Percentiles rank a stretch among this genome's conserved stretches.
phyloP scores from a whole-genome alignment of 2,797 vertebrate genomes.

The Coendou prehensilis region DNA sequence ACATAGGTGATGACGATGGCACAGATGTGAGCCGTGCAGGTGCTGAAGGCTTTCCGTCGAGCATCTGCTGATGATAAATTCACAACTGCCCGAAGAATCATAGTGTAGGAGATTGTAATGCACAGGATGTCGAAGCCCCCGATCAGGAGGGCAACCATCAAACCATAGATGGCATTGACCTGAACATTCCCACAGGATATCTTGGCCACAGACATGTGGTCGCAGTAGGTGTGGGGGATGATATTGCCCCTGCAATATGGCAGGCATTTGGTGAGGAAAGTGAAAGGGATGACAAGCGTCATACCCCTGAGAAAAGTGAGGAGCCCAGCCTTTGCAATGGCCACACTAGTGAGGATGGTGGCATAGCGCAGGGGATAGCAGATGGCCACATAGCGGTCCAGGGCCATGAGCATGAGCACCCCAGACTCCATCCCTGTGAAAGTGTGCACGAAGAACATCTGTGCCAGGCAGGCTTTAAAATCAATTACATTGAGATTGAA shows the following conservation, averaged over 20 bases:
- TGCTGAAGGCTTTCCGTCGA: slow-evolving; percentile 75
- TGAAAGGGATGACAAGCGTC: slow-evolving; percentile 76
- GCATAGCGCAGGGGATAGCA: slow-evolving; percentile 87
- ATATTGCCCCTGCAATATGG: slow-evolving; percentile 82
- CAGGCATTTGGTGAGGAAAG: slow-evolving; percentile 82
- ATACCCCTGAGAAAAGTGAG: slow-evolving; percentile 83
- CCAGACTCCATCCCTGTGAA: slow-evolving; percentile 89
- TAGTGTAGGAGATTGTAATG: slow-evolving; percentile 69
- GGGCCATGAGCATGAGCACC: slow-evolving; percentile 89
- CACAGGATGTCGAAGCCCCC: slow-evolving; percentile 79
- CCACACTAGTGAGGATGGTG: slow-evolving; percentile 87
- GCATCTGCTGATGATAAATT: slow-evolving; percentile 72
- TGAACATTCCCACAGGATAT: slow-evolving; percentile 74
- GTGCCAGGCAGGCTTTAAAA: slow-evolving; percentile 87
- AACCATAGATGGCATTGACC: slow-evolving; percentile 71
- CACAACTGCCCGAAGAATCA: slow-evolving; percentile 69
- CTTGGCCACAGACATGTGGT: slow-evolving; percentile 81
- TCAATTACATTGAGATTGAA: slow-evolving; percentile 85
- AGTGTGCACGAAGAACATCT: slow-evolving; percentile 89
- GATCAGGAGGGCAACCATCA: slow-evolving; percentile 71
- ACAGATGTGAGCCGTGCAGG: slow-evolving; percentile 73
- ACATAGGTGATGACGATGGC: slow-evolving; percentile 77
- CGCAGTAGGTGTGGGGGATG: slow-evolving; percentile 79
- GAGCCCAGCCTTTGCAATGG: slow-evolving; percentile 83
- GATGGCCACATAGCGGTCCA: slow-evolving; percentile 90